Conservation (phyloP, 1,140 invertebrate genomes). For the Drosophila gunungcola region DNA sequence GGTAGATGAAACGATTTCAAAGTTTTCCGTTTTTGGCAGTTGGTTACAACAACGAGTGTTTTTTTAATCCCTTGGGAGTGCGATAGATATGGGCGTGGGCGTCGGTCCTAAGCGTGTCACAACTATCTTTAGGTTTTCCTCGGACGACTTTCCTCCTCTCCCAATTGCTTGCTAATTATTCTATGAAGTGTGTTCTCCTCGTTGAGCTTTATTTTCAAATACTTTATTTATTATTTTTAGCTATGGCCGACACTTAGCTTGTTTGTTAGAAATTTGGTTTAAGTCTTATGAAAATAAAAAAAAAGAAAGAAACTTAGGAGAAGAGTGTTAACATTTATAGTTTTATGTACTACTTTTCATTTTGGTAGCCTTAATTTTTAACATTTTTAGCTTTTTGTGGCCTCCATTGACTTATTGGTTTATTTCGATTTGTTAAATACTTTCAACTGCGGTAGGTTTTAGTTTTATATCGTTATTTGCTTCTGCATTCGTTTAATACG, state of each 20-base stretch:
- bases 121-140: constrained; percentile 39
- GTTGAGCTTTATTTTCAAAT: constrained; percentile 50
- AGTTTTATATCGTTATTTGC: constrained; percentile 38
- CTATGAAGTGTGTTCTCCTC: constrained; percentile 57
- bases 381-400: constrained; percentile 38
- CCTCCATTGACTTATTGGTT: constrained; percentile 49
- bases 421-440: constrained; percentile 56
- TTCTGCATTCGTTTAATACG: constrained; percentile 51
- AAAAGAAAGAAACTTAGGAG: constrained; percentile 60
- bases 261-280: constrained; percentile 33
- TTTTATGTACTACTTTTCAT: constrained; percentile 59
- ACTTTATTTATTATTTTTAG: constrained; percentile 27
- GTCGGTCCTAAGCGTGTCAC: constrained; percentile 54
- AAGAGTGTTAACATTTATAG: constrained; percentile 69
- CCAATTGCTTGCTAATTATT: constrained; percentile 59
- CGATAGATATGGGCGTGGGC: constrained; percentile 44
- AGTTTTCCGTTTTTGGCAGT: constrained; percentile 62
- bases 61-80: constrained; percentile 37
- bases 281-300: constrained; percentile 72
- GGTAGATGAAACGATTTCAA: constrained; percentile 28
- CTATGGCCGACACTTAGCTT: constrained; percentile 20
- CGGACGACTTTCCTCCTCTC: constrained; percentile 21
- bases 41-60: constrained; percentile 70
- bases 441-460: constrained; percentile 77
- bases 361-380: constrained; percentile 52